Evolutionary conservation across 2,797 vertebrate genomes (phyloP).

Genomic region (Sebastes hubbsi): DNA sequence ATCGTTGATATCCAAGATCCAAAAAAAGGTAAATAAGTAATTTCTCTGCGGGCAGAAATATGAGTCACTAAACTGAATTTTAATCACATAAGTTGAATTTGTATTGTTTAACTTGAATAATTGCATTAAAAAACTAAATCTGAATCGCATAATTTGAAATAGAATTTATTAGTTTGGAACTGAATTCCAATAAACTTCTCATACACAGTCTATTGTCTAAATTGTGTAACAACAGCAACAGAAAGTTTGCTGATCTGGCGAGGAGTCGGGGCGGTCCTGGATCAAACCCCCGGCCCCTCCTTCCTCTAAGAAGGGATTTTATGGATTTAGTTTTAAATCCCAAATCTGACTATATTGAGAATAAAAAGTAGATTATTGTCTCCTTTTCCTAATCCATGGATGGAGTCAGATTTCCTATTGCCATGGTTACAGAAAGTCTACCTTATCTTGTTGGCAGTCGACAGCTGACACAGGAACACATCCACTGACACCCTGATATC

Average conservation of each 20-base stretch:
- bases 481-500: not conserved
- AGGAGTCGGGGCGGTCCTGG: not conserved
- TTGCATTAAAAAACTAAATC: no score
- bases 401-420: conserved; percentile 11
- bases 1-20: no score
- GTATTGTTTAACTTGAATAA: no score
- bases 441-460: not conserved
- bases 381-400: not conserved
- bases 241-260: not conserved
- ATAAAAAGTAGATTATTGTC: conserved; percentile 23
- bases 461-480: not conserved
- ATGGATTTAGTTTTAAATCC: conserved; percentile 14
- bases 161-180: no score
- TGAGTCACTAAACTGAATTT: not conserved
- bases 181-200: no score
- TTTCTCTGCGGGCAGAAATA: not conserved
- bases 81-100: not conserved
- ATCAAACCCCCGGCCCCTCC: not conserved
- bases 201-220: no score
- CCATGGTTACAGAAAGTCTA: conserved; percentile 20
- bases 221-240: not conserved
- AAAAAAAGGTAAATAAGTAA: not conserved
- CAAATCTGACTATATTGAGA: not conserved
- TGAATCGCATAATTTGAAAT: no score
- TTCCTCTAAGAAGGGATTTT: conserved; percentile 18